Evolutionary conservation across 2,113 vertebrate species (phyloP), one percentile per base, ranked within the genome.

Genomic region (Calonectris borealis): DNA sequence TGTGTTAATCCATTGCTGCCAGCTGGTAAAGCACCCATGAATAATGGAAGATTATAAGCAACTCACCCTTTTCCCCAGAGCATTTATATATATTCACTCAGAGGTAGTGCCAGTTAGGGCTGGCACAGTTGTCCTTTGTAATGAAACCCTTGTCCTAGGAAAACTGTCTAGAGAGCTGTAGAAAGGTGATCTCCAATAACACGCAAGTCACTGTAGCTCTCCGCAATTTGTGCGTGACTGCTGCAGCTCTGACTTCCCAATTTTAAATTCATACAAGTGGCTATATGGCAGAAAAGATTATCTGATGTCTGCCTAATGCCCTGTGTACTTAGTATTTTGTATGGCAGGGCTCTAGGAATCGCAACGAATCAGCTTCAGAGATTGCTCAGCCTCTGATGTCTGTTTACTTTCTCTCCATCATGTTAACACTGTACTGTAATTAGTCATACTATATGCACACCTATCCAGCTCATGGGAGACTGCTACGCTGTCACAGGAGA

Each of bases 41-140:
- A 96, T 97, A 96, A 98, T 84, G 61, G 76, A 70, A 97, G 95
- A 96, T 97, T 91, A 96, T 86, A 81, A 95, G 70, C 88, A 96
- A 49, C 80, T 91, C 5, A 1, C 38, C 80, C 75, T 96, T 97
- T 96, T 95, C 61, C 86, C 14, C 2, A 22, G 49, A 87, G 83
- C 83, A 62, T 97, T 96, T 96, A 87, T 94, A 82, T 76, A 4
- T 92, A 69, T 88, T 96, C 71, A 16, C 84, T 94, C 91, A 25
- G 94, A 48, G 86, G 62, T 89, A 86, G n/a, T 93, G 94, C 91
- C 95, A 95, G 84, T 92, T 92, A 95, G 60, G 58, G 31, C 85
- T 95, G 90, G 91, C 62, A 92, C 31, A 79, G 48, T 86, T 66
- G 87, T 93, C 93, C 91, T 97, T 96, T 90, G 55, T 86, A 83